Evolutionary conservation across 53 echinoderm and acorn worm genomes (phyloP), one percentile per base, ranked within the genome.

Genomic region (Crossaster papposus): DNA sequence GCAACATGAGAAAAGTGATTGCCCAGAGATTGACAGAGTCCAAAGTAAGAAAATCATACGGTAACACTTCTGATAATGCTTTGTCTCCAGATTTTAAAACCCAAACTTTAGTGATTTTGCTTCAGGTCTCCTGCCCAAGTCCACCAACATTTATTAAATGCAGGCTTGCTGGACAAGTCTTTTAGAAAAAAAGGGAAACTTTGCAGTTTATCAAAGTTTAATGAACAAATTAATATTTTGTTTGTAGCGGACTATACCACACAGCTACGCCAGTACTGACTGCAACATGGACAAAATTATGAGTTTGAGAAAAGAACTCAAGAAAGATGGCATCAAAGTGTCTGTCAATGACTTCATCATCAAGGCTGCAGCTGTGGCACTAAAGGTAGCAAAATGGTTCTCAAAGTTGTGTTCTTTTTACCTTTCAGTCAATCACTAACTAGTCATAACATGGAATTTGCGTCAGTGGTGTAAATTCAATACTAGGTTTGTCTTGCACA

Each of bases 331-430:
- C 35, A 64, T 95, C 23, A 97, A 97, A 80, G 92, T 97, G 0
- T 97, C 98, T 51, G 98, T 97, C 79, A 97, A 97, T 70, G 98
- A 97, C 64, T 97, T 97, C 89, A 94, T 97, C 70, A 97, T 97
- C 82, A 97, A 97, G 90, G 98, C 98, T 51, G 95, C 94, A 71
- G 98, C 95, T 6, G 86, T 93, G 80, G 89, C 95, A 4, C 87
- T 97, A 15, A 95, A 96, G 93, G 98, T 97, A 88, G 1, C 18
- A 24, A 20, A 20, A 2, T 58, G 0, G 0, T 2, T 58, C 17
- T 5, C 24, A 2, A n/a, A n/a, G n/a, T n/a, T n/a, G n/a, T n/a
- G n/a, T n/a, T n/a, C n/a, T n/a, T n/a, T n/a, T n/a, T n/a, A n/a
- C n/a, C n/a, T n/a, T n/a, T n/a, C n/a, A 79, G 18, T 36, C 18